Evolutionary conservation across 2,888 invertebrate species (phyloP), one percentile per base, ranked within the genome.

Genomic region (Lepidonotus clava): DNA sequence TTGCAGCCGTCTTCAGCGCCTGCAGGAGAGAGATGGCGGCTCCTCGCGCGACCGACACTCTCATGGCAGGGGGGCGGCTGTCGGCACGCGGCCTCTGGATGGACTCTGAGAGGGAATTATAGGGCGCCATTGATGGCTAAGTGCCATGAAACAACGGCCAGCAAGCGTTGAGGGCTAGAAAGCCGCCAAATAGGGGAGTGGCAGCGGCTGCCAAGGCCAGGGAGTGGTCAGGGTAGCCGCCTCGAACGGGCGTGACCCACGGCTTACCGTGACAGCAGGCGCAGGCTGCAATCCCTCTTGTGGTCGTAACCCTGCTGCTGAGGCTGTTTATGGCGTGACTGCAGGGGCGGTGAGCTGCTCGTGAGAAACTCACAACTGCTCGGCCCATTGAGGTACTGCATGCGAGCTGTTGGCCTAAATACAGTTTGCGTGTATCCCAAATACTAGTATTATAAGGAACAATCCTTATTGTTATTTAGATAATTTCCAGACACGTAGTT

Each of bases 141-240:
- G 80, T 80, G 80, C 80, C 80, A 80, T 80, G 41, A 80, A 24
- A 80, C 80, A 71, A 38, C 38, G 36, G 38, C 36, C 71, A n/a
- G 36, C 71, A 46, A 41, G 51, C 80, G 11, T 32, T 24, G 46
- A 80, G 80, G 51, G 80, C 46, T 46, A n/a, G 36, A 71, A 80
- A 80, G 46, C 80, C 80, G 80, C 80, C 80, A 80, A 80, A 80
- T 80, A 80, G 80, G 80, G 80, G 80, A 80, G 80, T 41, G 80
- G 41, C 24, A 18, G 80, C 28, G 41, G 24, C n/a, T 4, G 28
- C 38, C 14, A 21, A n/a, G 41, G 76, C 76, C 38, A n/a, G 76
- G 38, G 8, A 38, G n/a, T 11, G 80, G 80, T 71, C 71, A 71
- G 18, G 18, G 21, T 18, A 36, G 71, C 71, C 71, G 71, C 71